Percentiles rank a stretch among this genome's conserved stretches.
phyloP scores from a whole-genome alignment of 1,140 invertebrate species.

The Berghia stephanieae region DNA sequence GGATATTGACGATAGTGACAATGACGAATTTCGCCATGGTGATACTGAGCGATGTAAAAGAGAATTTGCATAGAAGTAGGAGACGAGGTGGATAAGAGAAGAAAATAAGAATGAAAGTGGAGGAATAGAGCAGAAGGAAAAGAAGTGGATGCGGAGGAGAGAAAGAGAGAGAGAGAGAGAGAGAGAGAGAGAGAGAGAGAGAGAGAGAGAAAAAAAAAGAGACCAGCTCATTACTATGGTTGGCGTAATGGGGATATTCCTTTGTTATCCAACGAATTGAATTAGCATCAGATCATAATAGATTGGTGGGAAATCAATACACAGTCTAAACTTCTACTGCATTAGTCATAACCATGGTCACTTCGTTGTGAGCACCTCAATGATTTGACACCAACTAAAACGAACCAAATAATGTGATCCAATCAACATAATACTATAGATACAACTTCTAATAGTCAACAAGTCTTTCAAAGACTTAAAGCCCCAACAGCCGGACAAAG shows the following conservation, averaged over 20 bases:
- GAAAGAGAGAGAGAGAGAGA: slow-evolving; percentile 16
- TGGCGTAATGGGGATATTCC: neutral
- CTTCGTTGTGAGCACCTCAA: no score
- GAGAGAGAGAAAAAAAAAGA: slow-evolving; percentile 1
- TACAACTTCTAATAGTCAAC: no score
- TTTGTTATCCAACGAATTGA: neutral
- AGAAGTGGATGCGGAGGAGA: neutral
- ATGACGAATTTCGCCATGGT: no score
- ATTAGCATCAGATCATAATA: neutral
- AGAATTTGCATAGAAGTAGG: no score
- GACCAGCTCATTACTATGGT: neutral
- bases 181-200: slow-evolving; percentile 10
- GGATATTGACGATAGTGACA: no score
- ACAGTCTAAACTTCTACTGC: neutral
- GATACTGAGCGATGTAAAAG: no score
- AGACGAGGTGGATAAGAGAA: neutral
- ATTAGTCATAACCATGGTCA: neutral
- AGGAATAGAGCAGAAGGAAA: neutral
- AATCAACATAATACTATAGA: no score
- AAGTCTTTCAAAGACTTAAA: no score
- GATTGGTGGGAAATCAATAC: neutral
- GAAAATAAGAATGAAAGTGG: neutral
- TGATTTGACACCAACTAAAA: no score
- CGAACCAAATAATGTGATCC: no score
- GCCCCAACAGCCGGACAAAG: no score